Conservation (phyloP, 2,888 invertebrate genomes). For the Dusona sp. region DNA sequence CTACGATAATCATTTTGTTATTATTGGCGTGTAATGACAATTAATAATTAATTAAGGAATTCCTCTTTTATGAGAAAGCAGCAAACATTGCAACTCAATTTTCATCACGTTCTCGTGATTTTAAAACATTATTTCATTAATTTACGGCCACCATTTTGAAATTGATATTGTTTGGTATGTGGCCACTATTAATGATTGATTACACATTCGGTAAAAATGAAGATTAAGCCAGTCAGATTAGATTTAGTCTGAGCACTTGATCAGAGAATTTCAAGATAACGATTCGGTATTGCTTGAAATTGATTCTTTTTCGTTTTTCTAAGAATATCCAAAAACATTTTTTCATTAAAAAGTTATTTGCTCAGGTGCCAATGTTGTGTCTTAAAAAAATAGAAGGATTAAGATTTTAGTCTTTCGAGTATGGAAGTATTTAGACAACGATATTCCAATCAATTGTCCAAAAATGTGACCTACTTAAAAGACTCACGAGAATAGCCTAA, state of each 20-base stretch:
- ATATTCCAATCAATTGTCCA: not conserved
- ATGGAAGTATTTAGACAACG: not conserved
- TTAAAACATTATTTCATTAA: not conserved
- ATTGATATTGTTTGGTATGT: not conserved
- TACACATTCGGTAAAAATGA: not conserved
- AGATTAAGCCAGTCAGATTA: not conserved
- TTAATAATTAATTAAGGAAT: not conserved
- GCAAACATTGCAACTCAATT: not conserved
- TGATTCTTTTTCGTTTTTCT: not conserved
- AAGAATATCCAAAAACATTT: not conserved
- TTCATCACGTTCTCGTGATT: not conserved
- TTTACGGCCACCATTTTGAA: not conserved
- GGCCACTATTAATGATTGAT: not conserved
- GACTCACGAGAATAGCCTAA: not conserved
- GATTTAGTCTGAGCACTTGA: not conserved
- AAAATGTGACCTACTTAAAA: not conserved
- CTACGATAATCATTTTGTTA: slow-evolving; percentile 83
- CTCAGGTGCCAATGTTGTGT: not conserved
- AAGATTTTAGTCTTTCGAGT: not conserved
- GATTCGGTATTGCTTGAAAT: not conserved
- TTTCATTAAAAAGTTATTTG: not conserved
- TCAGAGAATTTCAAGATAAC: not conserved
- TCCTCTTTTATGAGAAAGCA: not conserved
- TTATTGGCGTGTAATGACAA: not conserved
- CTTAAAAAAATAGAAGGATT: not conserved